These are phyloP conservation scores for Pseudopleuronectes americanus DNA, from an alignment of 2,797 vertebrate species.

Conservation along the genomic window DNA sequence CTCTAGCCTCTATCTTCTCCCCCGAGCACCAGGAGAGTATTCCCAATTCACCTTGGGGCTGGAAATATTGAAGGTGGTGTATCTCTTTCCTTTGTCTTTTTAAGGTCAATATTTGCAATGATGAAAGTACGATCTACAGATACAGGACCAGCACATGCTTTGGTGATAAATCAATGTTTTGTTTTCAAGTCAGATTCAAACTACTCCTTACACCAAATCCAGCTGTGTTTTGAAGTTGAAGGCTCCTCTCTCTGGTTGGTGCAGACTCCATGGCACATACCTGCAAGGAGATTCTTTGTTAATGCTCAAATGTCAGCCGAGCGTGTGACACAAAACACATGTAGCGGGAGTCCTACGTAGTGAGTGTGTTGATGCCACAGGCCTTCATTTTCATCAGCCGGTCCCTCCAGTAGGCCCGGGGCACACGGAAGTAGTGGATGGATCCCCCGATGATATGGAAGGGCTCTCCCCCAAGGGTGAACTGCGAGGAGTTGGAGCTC, in stretches of 20 bases:
- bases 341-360: slow-evolving; percentile 82
- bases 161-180: slow-evolving; percentile 1
- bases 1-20: slow-evolving; percentile 49
- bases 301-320: neutral
- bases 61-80: slow-evolving; percentile 12
- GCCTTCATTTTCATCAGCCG: slow-evolving; percentile 93
- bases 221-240: slow-evolving; percentile 90
- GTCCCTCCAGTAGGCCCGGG: slow-evolving; percentile 91
- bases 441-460: slow-evolving; percentile 91
- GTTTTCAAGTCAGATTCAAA: slow-evolving; percentile 10
- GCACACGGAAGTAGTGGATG: slow-evolving; percentile 94
- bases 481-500: slow-evolving; percentile 80
- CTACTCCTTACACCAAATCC: slow-evolving; percentile 88
- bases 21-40: slow-evolving; percentile 46
- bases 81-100: slow-evolving; percentile 11
- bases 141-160: neutral
- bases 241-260: slow-evolving; percentile 86
- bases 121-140: neutral
- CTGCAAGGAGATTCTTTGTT: slow-evolving; percentile 75
- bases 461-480: slow-evolving; percentile 86
- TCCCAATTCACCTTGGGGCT: slow-evolving; percentile 38
- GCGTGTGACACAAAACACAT: neutral
- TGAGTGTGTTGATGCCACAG: slow-evolving; percentile 94
- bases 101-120: neutral
- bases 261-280: slow-evolving; percentile 93